phyloP scores from a whole-genome alignment of 2,888 invertebrate genomes.

The Cheilosia scutellata region DNA sequence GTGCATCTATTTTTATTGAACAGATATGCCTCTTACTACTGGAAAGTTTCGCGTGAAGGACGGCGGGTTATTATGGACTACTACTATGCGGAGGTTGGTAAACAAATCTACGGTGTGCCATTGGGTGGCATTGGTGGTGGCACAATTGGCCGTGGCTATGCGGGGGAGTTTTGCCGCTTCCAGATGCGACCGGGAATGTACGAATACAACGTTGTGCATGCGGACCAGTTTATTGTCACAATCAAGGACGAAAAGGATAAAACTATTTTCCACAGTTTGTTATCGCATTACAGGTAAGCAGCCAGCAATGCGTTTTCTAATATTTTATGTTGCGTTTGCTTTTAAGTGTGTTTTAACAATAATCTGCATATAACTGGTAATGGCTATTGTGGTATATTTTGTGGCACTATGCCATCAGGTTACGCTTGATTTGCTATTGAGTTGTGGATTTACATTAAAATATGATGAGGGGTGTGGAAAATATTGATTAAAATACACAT shows the following conservation, averaged over 20 bases:
- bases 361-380: neutral
- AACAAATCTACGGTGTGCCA: constrained; percentile 95
- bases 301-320: neutral
- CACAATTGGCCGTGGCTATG: constrained; percentile 94
- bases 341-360: neutral
- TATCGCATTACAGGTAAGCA: constrained; percentile 90
- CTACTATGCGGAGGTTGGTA: constrained; percentile 88
- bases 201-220: constrained; percentile 92
- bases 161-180: constrained; percentile 96
- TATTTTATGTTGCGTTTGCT: constrained; percentile 27
- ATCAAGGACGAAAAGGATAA: constrained; percentile 88
- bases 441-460: constrained; percentile 1
- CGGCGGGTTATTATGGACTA: constrained; percentile 92
- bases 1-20: neutral
- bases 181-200: constrained; percentile 95
- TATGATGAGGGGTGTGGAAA: neutral
- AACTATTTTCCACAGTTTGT: constrained; percentile 91
- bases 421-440: constrained; percentile 9
- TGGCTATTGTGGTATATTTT: constrained; percentile 23
- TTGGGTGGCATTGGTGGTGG: constrained; percentile 91
- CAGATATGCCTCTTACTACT: constrained; percentile 90
- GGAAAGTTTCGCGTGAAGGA: constrained; percentile 87
- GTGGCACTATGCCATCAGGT: constrained; percentile 2
- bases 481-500: neutral
- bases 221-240: constrained; percentile 96